phyloP scores from a whole-genome alignment of 2,797 vertebrate genomes.

The Sarcoramphus papa region DNA sequence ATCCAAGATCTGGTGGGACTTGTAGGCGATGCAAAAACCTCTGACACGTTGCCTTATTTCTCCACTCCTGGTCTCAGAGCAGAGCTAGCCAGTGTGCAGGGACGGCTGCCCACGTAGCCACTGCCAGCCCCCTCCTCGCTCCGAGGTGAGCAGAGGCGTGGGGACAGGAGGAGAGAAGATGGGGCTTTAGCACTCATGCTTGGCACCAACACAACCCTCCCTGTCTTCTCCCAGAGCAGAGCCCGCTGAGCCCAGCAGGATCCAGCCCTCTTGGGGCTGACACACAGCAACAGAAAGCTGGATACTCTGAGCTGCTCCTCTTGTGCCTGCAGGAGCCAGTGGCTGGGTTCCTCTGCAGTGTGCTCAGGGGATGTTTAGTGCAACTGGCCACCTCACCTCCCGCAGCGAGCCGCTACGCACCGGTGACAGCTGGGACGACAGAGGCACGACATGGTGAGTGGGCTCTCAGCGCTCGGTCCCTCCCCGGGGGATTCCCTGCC shows the following conservation, averaged over 20 bases:
- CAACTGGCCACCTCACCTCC: neutral
- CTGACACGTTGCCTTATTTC: neutral
- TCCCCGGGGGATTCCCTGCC: neutral
- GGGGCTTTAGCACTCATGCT: neutral
- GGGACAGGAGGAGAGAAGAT: neutral
- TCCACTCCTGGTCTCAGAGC: neutral
- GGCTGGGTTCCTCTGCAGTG: accelerated
- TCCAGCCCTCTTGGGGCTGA: neutral
- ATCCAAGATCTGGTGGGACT: neutral
- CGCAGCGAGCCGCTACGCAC: accelerated
- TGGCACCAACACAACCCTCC: neutral
- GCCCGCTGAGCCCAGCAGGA: neutral
- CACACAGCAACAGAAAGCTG: neutral
- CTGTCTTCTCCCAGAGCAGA: neutral
- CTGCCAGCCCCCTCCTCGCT: neutral
- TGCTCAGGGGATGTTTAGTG: neutral
- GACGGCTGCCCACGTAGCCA: accelerated
- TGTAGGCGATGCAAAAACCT: neutral
- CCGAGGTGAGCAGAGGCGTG: accelerated
- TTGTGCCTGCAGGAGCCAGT: accelerated
- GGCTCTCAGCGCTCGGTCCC: accelerated
- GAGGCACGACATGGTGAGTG: neutral
- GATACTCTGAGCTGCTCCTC: neutral
- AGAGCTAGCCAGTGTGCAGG: neutral
- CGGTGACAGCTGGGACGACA: accelerated